Conservation (phyloP, 2,113 vertebrate genomes). For the Scomber colias region DNA sequence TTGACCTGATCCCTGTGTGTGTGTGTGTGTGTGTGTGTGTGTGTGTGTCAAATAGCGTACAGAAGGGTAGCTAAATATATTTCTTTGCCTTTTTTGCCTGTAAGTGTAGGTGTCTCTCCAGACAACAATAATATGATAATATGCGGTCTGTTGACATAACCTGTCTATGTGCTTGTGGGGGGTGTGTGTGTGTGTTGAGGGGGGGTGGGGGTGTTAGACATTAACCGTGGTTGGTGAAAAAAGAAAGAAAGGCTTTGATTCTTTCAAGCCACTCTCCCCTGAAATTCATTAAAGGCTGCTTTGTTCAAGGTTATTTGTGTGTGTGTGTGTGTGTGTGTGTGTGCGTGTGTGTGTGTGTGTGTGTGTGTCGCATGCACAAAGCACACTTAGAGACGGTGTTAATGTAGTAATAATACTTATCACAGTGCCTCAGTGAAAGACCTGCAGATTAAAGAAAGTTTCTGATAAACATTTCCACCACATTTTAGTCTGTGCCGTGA, state of each 20-base stretch:
- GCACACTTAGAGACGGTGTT: constrained; percentile 16
- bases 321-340: constrained; percentile 13
- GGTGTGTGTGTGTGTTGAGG: background rate
- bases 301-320: constrained; percentile 73
- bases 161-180: background rate
- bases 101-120: background rate
- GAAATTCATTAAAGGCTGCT: constrained; percentile 72
- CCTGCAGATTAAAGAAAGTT: constrained; percentile 25
- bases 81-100: background rate
- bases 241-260: constrained; percentile 61
- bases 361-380: background rate
- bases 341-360: constrained; percentile 1
- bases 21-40: background rate
- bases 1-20: constrained; percentile 4
- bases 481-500: too few species aligned
- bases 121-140: background rate
- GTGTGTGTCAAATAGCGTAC: background rate
- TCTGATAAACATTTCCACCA: background rate
- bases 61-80: background rate
- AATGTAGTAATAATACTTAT: constrained; percentile 39
- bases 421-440: constrained; percentile 19
- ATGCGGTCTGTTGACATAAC: constrained; percentile 40
- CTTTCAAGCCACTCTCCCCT: constrained; percentile 35
- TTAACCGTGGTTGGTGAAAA: constrained; percentile 66
- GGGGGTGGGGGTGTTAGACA: constrained; percentile 42